Evolutionary conservation across 2,113 vertebrate genomes (phyloP), one percentile per base, ranked within the genome.

Genomic region (Neofelis nebulosa): DNA sequence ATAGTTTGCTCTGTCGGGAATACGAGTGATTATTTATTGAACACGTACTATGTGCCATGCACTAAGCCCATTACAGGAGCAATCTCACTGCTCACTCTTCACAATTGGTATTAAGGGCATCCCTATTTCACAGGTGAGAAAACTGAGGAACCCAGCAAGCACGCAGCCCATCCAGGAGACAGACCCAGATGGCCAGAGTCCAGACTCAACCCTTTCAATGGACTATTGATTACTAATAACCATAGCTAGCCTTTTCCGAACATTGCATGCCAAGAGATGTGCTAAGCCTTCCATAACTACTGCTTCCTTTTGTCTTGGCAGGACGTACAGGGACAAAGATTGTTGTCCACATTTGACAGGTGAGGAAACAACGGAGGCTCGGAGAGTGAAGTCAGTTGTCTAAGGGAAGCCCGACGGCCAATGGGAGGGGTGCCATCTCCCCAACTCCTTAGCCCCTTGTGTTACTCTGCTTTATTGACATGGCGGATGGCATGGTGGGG

Each of bases 241-340:
- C 10, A 36, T 1, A 16, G 27, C 10, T 14, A 21, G 9, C 2
- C 31, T 31, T 38, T 33, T 8, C 68, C 38, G 41, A 48, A 36
- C 12, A 41, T 7, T 11, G 1, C 5, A 10, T 9, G 38, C 25
- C 38, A 41, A 2, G 31, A 1, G 0, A 38, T 21, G 25, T 7
- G 85, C 33, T 0, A 0, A n/a, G 41, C 9, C 66, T 21, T 2
- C 8, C 0, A 1, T 1, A 4, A 21, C 16, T 19, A n/a, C 0
- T 33, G 3, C 7, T 36, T 29, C 66, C 41, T 33, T 81, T 36
- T 3, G 3, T 33, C 29, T 14, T 29, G 0, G 0, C 9, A 19
- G 36, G 27, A 10, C 16, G 9, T 27, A 8, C 0, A 5, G 27
- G 16, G 52, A 18, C 10, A 2, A 15, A 23, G 61, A 55, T 38